Evolutionary conservation across 2,113 vertebrate genomes (phyloP), one percentile per base, ranked within the genome.

Genomic region (Merops nubicus): DNA sequence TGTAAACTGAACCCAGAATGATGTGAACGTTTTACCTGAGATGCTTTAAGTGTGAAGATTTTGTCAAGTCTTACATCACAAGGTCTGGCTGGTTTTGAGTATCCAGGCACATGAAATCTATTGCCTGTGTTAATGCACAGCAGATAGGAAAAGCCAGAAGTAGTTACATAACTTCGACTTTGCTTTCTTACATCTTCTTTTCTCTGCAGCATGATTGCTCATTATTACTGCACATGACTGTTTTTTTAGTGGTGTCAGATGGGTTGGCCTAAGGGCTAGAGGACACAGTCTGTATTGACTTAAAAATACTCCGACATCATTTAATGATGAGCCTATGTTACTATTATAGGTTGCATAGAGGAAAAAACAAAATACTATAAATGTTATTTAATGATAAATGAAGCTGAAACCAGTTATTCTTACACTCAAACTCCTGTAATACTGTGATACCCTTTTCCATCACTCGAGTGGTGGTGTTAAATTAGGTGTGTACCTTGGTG

Each of bases 281-380:
- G 43, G 10, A 36, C 17, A 3, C 47, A 65, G 9, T 40, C 54
- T 9, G 5, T n/a, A 11, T 36, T 29, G 33, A 23, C n/a, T 73
- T 69, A 43, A 38, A 59, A 84, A 81, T 34, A 26, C 20, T 50
- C 33, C 14, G 26, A 4, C 21, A 2, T n/a, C 4, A 25, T 20
- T 72, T 28, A 36, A 36, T 16, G 21, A 50, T 28, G 33, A 50
- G 5, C 12, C 22, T 54, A 7, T 15, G 29, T 73, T 48, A 20
- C 14, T 43, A 1, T 38, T 17, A 5, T 3, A 53, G 83, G 4
- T 20, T 68, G 5, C 6, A 8, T 0, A 47, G 38, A 47, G 40
- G n/a, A n/a, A n/a, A n/a, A n/a, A n/a, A n/a, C n/a, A n/a, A n/a
- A n/a, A n/a, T n/a, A n/a, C n/a, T n/a, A 22, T 3, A 18, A 34